Conservation (phyloP, 2,888 invertebrate genomes). For the Ormia ochracea region DNA sequence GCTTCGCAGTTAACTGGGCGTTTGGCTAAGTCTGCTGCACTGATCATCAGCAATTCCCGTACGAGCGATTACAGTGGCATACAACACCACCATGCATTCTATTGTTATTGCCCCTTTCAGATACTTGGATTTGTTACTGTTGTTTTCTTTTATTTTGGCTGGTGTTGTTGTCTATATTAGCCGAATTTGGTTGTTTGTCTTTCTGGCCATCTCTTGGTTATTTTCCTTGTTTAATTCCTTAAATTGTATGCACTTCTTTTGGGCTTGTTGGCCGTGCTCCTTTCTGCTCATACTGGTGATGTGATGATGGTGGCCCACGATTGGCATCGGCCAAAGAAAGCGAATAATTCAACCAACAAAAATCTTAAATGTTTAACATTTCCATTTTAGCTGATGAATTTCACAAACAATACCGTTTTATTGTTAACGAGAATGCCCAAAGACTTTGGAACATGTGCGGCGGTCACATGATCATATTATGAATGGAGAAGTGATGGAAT, state of each 20-base stretch:
- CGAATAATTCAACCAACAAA: neutral
- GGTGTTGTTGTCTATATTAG: conserved; percentile 57
- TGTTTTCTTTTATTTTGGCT: neutral
- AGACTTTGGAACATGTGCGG: neutral
- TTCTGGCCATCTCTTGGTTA: neutral
- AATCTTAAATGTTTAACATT: conserved; percentile 47
- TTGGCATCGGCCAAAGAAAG: neutral
- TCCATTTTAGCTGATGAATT: conserved; percentile 53
- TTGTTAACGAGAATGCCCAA: conserved; percentile 20
- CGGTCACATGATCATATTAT: conserved; percentile 51
- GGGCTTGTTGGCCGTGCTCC: conserved; percentile 37
- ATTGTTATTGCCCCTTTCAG: conserved; percentile 27
- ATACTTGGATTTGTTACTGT: neutral
- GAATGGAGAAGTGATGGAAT: conserved; percentile 51
- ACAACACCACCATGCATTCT: conserved; percentile 9
- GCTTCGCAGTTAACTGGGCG: neutral
- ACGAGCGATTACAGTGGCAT: conserved; percentile 28
- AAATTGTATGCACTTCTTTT: conserved; percentile 25
- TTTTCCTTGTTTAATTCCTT: conserved; percentile 23
- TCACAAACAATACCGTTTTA: conserved; percentile 57
- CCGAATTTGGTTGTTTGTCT: conserved; percentile 20
- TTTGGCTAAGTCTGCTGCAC: neutral
- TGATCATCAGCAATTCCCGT: conserved; percentile 28
- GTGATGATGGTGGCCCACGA: conserved; percentile 37
- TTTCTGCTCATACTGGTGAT: neutral